These are phyloP conservation scores for Myiotriccus ornatus DNA, from an alignment of 2,797 vertebrate genomes.

Conservation along the genomic window DNA sequence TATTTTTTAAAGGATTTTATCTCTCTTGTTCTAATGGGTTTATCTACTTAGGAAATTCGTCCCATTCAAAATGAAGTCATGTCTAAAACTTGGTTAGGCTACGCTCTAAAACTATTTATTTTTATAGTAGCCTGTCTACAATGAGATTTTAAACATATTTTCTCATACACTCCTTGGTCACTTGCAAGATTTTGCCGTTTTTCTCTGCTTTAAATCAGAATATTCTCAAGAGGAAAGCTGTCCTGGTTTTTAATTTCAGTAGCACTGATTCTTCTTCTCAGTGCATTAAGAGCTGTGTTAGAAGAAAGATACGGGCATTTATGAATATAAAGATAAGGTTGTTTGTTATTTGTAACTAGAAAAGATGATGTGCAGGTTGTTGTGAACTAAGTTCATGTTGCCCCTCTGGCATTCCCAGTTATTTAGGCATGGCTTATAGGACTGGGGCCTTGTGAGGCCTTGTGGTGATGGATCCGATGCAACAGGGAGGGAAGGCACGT, in stretches of 20 bases:
- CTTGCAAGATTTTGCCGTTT: not conserved
- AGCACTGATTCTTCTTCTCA: not conserved
- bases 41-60: not conserved
- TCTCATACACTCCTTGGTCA: not conserved
- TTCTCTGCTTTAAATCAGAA: not conserved
- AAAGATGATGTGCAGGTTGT: not conserved
- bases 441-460: not conserved
- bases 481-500: not conserved
- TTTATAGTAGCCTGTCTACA: not conserved
- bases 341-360: not conserved
- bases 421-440: fast-evolving
- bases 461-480: fast-evolving
- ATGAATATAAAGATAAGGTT: not conserved
- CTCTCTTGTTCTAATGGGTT: not conserved
- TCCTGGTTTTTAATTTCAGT: not conserved
- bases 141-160: not conserved
- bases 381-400: not conserved
- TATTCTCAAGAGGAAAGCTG: not conserved
- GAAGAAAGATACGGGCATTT: not conserved
- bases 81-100: not conserved
- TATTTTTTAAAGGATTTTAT: not conserved
- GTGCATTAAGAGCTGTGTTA: not conserved
- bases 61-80: not conserved
- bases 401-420: not conserved
- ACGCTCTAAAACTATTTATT: not conserved